Evolutionary conservation across 2,888 invertebrate species (phyloP), one percentile per base, ranked within the genome.

Genomic region (Saturnia japonica): DNA sequence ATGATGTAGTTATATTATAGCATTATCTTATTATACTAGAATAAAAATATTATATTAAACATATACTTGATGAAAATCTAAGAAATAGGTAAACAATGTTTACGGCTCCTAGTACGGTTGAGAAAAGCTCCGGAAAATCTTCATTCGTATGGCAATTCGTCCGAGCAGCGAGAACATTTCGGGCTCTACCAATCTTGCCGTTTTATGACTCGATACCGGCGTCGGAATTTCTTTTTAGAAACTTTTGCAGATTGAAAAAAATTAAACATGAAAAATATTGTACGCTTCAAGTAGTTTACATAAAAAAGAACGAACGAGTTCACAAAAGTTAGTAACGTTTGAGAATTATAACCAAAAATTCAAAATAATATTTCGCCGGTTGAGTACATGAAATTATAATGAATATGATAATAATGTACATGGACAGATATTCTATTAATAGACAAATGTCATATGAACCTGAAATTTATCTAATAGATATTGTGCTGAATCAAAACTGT

Each of bases 141-240:
- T 80, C 75, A 76, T 74, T 74, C 73, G 77, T 77, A 76, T 80
- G 77, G 75, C 78, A 85, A 84, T 84, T 82, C 80, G 79, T 80
- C 81, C 78, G 79, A 77, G 75, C 78, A 77, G 79, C 80, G 81
- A 76, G 77, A 77, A 79, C 82, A 80, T 74, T 82, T 77, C 77
- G 76, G 79, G 77, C 82, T 82, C 82, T 81, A 82, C 79, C 85
- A 84, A 86, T 86, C 81, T 77, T 77, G 79, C 75, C 75, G 82
- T 85, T 86, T 85, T 85, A 81, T 81, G 77, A 80, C 77, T 77
- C 74, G 73, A 70, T 71, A 78, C 81, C 78, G 81, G 85, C 84
- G 80, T 84, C 78, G 78, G 72, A 73, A 81, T 79, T 80, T 80
- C 75, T 83, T 81, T 75, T 78, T 78, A 82, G 79, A 79, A 78